phyloP scores from a whole-genome alignment of 2,113 vertebrate genomes.

The Mola mola region DNA sequence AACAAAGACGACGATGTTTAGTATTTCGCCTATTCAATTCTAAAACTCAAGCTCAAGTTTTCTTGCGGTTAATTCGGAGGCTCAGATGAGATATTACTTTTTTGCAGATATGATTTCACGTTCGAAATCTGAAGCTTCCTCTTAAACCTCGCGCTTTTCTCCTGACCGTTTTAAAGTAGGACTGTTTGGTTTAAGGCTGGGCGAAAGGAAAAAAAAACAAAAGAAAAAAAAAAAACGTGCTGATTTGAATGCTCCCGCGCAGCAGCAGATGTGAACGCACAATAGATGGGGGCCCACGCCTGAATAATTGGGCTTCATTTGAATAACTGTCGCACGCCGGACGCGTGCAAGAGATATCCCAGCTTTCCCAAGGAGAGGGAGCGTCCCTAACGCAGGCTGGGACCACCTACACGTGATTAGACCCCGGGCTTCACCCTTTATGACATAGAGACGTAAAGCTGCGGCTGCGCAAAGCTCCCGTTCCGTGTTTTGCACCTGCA shows the following conservation, averaged over 20 bases:
- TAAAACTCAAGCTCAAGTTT: not conserved
- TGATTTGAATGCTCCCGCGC: conserved; percentile 72
- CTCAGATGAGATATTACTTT: no score
- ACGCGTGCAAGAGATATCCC: conserved; percentile 81
- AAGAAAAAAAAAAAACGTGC: conserved; percentile 17
- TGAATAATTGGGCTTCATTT: conserved; percentile 78
- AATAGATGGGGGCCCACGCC: conserved; percentile 65
- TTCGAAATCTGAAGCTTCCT: no score
- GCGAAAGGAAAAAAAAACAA: no score
- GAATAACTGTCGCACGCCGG: conserved; percentile 85
- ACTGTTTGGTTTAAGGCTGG: no score
- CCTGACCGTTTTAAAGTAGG: no score
- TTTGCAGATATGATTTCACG: no score
- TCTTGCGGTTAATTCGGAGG: no score
- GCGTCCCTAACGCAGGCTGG: conserved; percentile 51
- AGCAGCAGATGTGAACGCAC: conserved; percentile 77
- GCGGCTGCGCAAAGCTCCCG: conserved; percentile 27
- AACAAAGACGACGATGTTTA: no score
- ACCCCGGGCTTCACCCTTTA: conserved; percentile 9
- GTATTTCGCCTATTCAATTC: no score
- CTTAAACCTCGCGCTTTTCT: no score
- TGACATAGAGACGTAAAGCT: conserved; percentile 1
- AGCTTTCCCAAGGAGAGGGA: conserved; percentile 59
- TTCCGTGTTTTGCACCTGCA: no score
- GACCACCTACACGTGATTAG: conserved; percentile 49